Evolutionary conservation across 2,113 vertebrate species (phyloP), one percentile per base, ranked within the genome.

Genomic region (Leucopsar rothschildi): DNA sequence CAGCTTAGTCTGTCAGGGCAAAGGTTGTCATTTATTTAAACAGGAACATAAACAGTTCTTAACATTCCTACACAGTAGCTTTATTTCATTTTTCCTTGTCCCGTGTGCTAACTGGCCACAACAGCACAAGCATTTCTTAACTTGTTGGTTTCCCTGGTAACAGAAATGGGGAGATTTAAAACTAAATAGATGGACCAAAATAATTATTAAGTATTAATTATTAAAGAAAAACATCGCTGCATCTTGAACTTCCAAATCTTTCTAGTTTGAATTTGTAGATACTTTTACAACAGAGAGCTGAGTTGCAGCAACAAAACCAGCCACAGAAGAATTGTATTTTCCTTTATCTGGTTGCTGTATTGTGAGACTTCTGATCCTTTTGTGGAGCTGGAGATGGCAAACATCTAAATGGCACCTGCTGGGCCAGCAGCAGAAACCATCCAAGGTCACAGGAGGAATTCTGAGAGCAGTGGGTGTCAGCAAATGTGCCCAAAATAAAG

Each of bases 141-240:
- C 73, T 47, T 80, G 14, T 63, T 81, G 75, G 23, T 88, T 95
- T 88, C 82, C 47, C 69, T 94, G 60, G 60, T 79, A 59, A 64
- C 57, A 90, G 63, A 64, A 88, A 75, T 23, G 2, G 33, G 4
- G 45, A 68, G 61, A 83, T 70, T 84, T 90, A 55, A 82, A 97
- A 90, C 28, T 56, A 68, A 83, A 83, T 72, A 95, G 77, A 83
- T 80, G 97, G 96, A 97, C 96, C 97, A 97, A 97, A 97, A 45
- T 53, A 45, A 61, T 63, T 29, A 6, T 13, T 35, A n/a, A 55
- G 60, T 35, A 11, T 15, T 35, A 40, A 66, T 79, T 53, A 45
- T 57, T 35, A 33, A 37, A 44, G 15, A 44, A 47, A 78, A 86
- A 91, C 20, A 37, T 59, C 1, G 4, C 66, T 87, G 53, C 45